These are phyloP conservation scores for Drosophila melanosoma DNA, from an alignment of 2,888 invertebrate genomes.

Conservation along the genomic window DNA sequence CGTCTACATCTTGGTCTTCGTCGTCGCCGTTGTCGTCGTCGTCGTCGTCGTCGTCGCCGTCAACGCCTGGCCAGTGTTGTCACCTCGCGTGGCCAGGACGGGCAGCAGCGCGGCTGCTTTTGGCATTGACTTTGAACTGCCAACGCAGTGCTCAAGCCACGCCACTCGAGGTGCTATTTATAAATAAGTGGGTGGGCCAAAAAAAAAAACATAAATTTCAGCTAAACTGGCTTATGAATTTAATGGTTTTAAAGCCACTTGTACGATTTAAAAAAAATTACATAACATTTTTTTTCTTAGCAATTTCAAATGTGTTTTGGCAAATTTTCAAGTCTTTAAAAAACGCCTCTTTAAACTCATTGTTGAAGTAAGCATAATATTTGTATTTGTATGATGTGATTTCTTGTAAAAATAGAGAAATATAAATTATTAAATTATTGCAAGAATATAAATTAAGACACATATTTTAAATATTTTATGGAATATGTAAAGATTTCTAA, in stretches of 20 bases:
- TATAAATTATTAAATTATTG: too few relatives aligned
- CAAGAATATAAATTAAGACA: not conserved
- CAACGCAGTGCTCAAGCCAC: constrained; percentile 39
- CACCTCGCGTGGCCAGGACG: constrained; percentile 44
- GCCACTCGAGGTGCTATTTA: constrained; percentile 37
- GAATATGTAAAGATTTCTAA: not conserved
- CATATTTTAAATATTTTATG: not conserved
- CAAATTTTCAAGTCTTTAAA: not conserved
- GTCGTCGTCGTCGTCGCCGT: constrained; percentile 23
- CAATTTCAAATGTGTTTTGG: not conserved
- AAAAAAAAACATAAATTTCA: not conserved
- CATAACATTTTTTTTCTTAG: not conserved
- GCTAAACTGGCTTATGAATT: not conserved
- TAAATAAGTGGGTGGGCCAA: not conserved
- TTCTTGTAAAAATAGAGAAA: too few relatives aligned
- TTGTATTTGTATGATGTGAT: not conserved
- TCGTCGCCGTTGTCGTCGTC: constrained; percentile 21
- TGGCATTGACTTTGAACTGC: constrained; percentile 67
- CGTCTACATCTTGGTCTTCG: constrained; percentile 17
- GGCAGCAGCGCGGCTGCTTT: constrained; percentile 45
- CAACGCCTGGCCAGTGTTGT: constrained; percentile 43
- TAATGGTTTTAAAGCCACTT: not conserved
- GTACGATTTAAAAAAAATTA: not conserved
- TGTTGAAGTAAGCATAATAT: not conserved
- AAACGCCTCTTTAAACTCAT: not conserved